These are phyloP conservation scores for Rhabdomys pumilio DNA, from an alignment of 2,797 vertebrate genomes.

Conservation along the genomic window DNA sequence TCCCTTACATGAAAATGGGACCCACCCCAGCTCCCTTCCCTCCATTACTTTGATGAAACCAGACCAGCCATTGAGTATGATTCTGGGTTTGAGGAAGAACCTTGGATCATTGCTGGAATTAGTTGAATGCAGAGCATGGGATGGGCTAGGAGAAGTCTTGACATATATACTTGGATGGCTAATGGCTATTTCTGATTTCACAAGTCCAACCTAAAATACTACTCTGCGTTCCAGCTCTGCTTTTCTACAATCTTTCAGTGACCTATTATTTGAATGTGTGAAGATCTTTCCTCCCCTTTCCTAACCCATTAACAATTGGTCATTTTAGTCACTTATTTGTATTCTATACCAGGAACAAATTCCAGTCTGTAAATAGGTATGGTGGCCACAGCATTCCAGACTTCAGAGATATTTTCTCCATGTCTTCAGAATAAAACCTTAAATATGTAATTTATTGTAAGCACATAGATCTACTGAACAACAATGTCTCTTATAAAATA, in stretches of 20 bases:
- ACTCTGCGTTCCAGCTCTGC: background rate
- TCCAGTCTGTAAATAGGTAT: background rate
- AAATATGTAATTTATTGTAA: background rate
- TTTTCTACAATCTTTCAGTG: background rate
- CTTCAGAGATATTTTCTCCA: background rate
- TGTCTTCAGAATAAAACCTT: slow-evolving; percentile 12
- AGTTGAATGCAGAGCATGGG: background rate
- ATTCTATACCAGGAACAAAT: background rate
- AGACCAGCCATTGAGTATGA: too few species aligned
- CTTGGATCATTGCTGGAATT: background rate
- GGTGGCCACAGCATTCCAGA: background rate
- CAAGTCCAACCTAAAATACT: background rate
- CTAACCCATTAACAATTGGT: background rate
- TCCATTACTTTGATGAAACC: too few species aligned
- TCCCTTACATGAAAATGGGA: too few species aligned
- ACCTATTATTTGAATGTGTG: background rate
- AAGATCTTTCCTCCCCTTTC: background rate
- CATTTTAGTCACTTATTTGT: background rate
- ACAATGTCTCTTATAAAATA: background rate
- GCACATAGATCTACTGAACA: background rate
- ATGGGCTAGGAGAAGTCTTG: background rate
- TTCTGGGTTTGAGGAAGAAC: too few species aligned
- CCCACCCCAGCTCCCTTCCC: too few species aligned
- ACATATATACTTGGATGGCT: background rate
- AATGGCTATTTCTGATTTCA: background rate